A percentile compares a stretch with the other conserved stretches of the same genome.
Evolutionary conservation across 2,797 vertebrate species (phyloP).

Genomic region (Columba guinea): DNA sequence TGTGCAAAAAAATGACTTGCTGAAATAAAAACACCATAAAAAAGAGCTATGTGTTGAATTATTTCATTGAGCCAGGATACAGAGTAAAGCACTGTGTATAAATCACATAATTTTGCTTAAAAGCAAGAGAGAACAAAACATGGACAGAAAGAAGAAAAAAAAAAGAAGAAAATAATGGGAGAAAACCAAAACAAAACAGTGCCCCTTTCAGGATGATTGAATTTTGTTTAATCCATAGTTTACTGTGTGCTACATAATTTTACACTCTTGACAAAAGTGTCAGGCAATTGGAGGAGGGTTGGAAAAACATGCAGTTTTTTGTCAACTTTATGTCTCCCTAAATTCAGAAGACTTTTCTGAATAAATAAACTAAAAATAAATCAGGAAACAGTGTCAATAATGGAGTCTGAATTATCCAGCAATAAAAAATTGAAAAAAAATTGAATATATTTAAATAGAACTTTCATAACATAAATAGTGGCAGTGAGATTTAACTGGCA

Average conservation of each 20-base stretch:
- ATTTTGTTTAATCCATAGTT: slow-evolving; percentile 30
- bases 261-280: slow-evolving; percentile 28
- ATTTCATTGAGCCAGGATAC: not conserved
- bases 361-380: slow-evolving; percentile 34
- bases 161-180: not conserved
- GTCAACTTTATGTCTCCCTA: slow-evolving; percentile 24
- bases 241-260: slow-evolving; percentile 36
- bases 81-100: slow-evolving; percentile 16
- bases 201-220: slow-evolving; percentile 35
- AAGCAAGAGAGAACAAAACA: not conserved
- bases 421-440: not conserved
- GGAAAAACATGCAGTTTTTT: slow-evolving; percentile 23
- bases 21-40: slow-evolving; percentile 30
- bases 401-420: not conserved
- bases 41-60: slow-evolving; percentile 36
- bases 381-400: slow-evolving; percentile 12
- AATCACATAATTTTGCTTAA: slow-evolving; percentile 28
- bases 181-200: not conserved
- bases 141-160: not conserved
- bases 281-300: not conserved
- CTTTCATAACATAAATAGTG: slow-evolving; percentile 8
- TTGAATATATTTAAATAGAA: slow-evolving; percentile 23
- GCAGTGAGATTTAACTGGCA: not conserved
- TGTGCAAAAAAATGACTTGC: not conserved
- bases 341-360: slow-evolving; percentile 30